Evolutionary conservation across 2,113 vertebrate genomes (phyloP).

Genomic region (Leuciscus idus): DNA sequence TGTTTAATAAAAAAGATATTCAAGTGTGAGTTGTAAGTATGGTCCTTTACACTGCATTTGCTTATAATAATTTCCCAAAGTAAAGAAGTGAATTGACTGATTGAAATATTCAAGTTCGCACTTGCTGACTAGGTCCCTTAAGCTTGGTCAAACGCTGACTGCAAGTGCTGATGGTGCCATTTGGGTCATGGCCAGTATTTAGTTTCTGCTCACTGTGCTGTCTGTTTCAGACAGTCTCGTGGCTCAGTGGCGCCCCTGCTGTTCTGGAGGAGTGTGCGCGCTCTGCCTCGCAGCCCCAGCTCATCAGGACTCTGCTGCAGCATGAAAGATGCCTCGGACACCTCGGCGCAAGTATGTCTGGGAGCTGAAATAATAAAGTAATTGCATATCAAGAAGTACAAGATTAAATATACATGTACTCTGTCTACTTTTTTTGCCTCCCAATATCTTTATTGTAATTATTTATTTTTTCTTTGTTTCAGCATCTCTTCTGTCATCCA

Average conservation of each 20-base stretch:
- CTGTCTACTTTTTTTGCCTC: not conserved
- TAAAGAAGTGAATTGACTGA: not conserved
- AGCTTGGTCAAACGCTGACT: not conserved
- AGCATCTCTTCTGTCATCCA: slow-evolving; percentile 71
- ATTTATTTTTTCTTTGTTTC: slow-evolving; percentile 8
- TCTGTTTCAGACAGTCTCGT: slow-evolving; percentile 72
- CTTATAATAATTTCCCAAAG: not conserved
- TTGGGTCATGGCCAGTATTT: not conserved
- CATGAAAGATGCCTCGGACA: slow-evolving; percentile 75
- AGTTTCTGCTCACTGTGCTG: not conserved
- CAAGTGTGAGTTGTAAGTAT: not conserved
- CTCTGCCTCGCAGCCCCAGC: slow-evolving; percentile 72
- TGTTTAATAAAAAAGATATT: not conserved
- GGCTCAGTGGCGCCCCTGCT: slow-evolving; percentile 70
- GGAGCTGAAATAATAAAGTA: not conserved
- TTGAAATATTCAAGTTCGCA: not conserved
- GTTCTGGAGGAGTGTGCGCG: slow-evolving; percentile 74
- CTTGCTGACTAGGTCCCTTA: not conserved
- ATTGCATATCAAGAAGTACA: not conserved
- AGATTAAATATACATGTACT: not conserved
- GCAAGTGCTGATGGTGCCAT: not conserved
- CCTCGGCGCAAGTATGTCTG: slow-evolving; percentile 66
- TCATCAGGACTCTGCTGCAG: slow-evolving; percentile 71
- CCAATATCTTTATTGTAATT: not conserved
- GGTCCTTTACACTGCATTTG: not conserved